phyloP scores from a whole-genome alignment of 2,797 vertebrate genomes.

The Peromyscus melanophrys region DNA sequence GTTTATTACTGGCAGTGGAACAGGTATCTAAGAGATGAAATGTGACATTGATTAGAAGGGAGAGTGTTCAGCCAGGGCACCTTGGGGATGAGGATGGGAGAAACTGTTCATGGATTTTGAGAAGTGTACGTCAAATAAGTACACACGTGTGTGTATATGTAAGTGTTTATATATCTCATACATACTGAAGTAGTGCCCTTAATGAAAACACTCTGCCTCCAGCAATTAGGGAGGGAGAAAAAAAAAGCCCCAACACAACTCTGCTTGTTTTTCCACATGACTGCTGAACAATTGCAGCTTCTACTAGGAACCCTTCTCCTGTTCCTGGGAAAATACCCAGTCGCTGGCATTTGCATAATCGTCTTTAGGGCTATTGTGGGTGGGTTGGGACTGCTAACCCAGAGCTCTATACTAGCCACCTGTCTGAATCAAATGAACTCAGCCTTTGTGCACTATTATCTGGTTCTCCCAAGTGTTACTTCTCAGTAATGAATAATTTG shows the following conservation, averaged over 20 bases:
- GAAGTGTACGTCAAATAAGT: slow-evolving; percentile 1
- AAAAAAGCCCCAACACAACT: background rate
- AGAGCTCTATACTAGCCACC: slow-evolving; percentile 90
- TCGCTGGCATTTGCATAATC: slow-evolving; percentile 93
- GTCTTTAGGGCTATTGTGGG: slow-evolving; percentile 91
- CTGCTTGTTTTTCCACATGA: slow-evolving; percentile 90
- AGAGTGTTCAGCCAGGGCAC: background rate
- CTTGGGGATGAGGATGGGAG: background rate
- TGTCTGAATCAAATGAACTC: slow-evolving; percentile 93
- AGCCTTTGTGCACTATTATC: slow-evolving; percentile 88
- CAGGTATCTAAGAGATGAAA: background rate
- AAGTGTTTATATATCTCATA: slow-evolving; percentile 67
- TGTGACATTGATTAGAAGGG: slow-evolving; percentile 22
- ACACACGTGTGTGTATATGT: background rate
- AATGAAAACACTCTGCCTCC: slow-evolving; percentile 76
- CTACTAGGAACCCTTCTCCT: slow-evolving; percentile 88
- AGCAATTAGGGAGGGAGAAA: slow-evolving; percentile 35
- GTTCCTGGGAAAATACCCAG: slow-evolving; percentile 93
- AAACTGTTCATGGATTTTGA: slow-evolving; percentile 16
- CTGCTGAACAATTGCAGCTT: slow-evolving; percentile 89
- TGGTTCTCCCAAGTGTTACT: slow-evolving; percentile 85
- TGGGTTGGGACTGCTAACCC: slow-evolving; percentile 87
- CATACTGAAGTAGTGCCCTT: slow-evolving; percentile 71
- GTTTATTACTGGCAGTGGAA: slow-evolving; percentile 13
- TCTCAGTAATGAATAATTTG: slow-evolving; percentile 87